Conservation (phyloP, 2,797 vertebrate species). For the Chaetodon trifasciatus region DNA sequence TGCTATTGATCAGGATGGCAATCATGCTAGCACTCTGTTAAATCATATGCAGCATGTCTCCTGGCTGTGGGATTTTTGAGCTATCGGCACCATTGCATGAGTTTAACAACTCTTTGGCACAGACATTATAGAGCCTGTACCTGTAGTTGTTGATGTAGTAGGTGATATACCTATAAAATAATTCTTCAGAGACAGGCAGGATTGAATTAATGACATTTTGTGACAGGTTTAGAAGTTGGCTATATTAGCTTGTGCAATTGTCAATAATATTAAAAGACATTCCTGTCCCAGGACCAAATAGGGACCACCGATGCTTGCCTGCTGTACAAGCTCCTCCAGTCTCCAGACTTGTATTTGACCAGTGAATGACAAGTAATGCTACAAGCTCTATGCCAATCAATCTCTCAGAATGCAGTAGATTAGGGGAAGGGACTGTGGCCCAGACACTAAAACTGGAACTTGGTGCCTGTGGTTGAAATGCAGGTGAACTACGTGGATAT, state of each 20-base stretch:
- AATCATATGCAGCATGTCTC: conserved; percentile 70
- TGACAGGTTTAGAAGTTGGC: conserved; percentile 25
- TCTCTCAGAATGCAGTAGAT: neutral
- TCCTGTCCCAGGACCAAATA: neutral
- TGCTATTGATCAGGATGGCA: conserved; percentile 76
- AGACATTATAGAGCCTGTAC: conserved; percentile 49
- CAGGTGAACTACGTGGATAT: neutral
- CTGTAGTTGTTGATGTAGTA: conserved; percentile 33
- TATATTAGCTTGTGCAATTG: conserved; percentile 10
- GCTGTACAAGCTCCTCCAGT: neutral
- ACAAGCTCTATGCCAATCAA: neutral
- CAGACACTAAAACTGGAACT: neutral
- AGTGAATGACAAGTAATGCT: neutral
- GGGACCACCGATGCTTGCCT: neutral
- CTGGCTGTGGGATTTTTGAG: conserved; percentile 65
- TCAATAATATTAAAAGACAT: conserved; percentile 15
- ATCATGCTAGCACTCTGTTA: conserved; percentile 74
- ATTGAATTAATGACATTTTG: conserved; percentile 17
- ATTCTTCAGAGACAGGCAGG: conserved; percentile 16
- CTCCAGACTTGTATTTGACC: neutral
- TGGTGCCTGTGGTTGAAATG: neutral
- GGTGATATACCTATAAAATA: conserved; percentile 14
- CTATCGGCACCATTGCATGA: conserved; percentile 58
- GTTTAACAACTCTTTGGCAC: conserved; percentile 60
- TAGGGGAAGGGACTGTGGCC: neutral